phyloP scores from a whole-genome alignment of 2,888 invertebrate genomes.

The Harpagoxenus sublaevis region DNA sequence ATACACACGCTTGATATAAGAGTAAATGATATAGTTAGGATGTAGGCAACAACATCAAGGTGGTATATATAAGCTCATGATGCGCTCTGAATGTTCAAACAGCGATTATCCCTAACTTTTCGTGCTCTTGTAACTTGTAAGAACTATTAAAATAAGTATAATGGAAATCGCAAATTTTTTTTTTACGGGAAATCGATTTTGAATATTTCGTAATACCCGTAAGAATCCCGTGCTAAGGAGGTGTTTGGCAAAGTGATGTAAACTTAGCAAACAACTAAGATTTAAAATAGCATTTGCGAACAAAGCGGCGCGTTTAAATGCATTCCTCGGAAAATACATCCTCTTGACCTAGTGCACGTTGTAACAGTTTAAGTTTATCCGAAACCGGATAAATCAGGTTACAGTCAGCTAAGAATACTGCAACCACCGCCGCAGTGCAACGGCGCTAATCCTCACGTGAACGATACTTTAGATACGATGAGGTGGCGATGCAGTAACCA shows the following conservation, averaged over 20 bases:
- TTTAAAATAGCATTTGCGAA: constrained; percentile 27
- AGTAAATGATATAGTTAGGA: neutral
- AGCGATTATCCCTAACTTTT: neutral
- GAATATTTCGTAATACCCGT: neutral
- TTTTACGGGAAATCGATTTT: neutral
- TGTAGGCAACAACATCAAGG: neutral
- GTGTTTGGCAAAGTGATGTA: neutral
- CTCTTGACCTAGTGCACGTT: neutral
- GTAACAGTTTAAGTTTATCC: constrained; percentile 30
- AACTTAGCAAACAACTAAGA: neutral
- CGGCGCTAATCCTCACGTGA: constrained; percentile 60
- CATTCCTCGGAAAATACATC: constrained; percentile 10
- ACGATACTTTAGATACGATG: constrained; percentile 34
- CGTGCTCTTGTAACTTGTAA: neutral
- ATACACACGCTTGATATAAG: neutral
- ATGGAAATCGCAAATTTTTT: neutral
- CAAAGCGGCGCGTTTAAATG: neutral
- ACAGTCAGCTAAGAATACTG: constrained; percentile 36
- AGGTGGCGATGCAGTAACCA: constrained; percentile 77
- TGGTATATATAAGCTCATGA: neutral
- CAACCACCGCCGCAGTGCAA: constrained; percentile 33
- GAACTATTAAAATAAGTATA: neutral
- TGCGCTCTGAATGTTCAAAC: neutral
- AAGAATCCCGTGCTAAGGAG: neutral
- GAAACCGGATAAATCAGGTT: constrained; percentile 36